Evolutionary conservation across 2,113 vertebrate genomes (phyloP).

Genomic region (Stigmatopora nigra): DNA sequence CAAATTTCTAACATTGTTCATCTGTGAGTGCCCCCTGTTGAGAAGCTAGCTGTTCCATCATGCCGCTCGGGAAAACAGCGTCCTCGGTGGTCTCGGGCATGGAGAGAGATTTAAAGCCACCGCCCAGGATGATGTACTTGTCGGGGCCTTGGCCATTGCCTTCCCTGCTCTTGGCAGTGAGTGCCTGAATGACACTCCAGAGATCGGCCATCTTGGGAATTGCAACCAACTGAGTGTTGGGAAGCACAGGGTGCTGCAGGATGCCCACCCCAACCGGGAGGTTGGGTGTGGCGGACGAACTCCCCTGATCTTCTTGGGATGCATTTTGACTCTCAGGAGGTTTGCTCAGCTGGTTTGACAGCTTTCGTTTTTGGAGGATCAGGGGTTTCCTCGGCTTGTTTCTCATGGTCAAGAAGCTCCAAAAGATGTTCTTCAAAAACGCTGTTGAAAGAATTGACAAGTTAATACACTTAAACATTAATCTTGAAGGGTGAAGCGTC

Average conservation of each 20-base stretch:
- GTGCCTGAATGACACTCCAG: constrained; percentile 80
- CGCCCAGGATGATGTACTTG: constrained; percentile 84
- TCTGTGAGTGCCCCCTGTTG: constrained; percentile 18
- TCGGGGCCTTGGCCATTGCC: constrained; percentile 80
- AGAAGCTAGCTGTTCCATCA: constrained; percentile 3
- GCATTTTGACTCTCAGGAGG: constrained; percentile 27
- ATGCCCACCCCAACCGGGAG: constrained; percentile 77
- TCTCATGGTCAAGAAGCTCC: constrained; percentile 77
- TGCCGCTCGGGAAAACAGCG: background rate
- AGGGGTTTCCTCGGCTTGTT: constrained; percentile 85
- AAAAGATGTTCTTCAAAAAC: constrained; percentile 25
- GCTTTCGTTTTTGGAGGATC: constrained; percentile 88
- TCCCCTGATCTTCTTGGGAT: constrained; percentile 24
- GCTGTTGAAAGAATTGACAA: constrained; percentile 17
- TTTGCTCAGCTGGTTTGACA: constrained; percentile 70
- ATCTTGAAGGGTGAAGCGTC: no score
- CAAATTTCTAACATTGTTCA: constrained; percentile 38
- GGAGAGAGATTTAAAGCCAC: constrained; percentile 18
- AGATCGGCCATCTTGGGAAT: constrained; percentile 77
- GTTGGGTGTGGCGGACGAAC: constrained; percentile 37
- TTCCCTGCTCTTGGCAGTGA: constrained; percentile 85
- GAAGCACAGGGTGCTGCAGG: constrained; percentile 81
- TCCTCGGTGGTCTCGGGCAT: constrained; percentile 8
- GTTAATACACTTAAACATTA: background rate
- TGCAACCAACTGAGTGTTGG: constrained; percentile 83